Evolutionary conservation across 2,113 vertebrate genomes (phyloP), one percentile per base, ranked within the genome.

Genomic region (Chloropsis cyanopogon): DNA sequence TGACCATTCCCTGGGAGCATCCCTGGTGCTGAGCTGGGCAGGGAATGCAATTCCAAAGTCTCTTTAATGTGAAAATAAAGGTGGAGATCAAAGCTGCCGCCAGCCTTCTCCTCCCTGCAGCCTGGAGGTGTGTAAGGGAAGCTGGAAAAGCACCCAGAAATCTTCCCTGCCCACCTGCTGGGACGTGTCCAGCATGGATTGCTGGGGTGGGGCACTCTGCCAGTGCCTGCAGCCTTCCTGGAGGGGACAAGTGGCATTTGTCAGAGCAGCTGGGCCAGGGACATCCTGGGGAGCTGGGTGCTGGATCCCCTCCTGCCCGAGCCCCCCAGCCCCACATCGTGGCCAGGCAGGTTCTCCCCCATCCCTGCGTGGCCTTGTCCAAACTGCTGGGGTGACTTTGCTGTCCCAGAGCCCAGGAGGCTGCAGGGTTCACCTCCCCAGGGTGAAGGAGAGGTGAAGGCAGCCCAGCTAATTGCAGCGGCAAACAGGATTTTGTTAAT

Each of bases 401-500:
- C 20, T 82, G 66, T 56, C 68, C n/a, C 2, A 2, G 22, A n/a
- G 4, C 47, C 56, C 24, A 0, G 1, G 60, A 69, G 75, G n/a
- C 3, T 1, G 0, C 49, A 41, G 28, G 41, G 19, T 4, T 82
- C 71, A 7, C 4, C 29, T 76, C 53, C 78, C 63, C 31, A 1
- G 8, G 77, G 54, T 35, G 39, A 73, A 75, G 94, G 70, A 54
- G 92, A 87, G 88, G 91, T 90, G 92, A 87, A 87, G 81, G 70
- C 82, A 90, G 65, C 86, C 47, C 79, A 49, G 75, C 60, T 90
- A 23, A 70, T 73, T 65, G 82, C 2, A 0, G 14, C 46, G 76
- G n/a, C 79, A 9, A 52, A 71, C 71, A 63, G 82, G 64, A n/a
- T 75, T 92, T 93, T 93, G 60, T 93, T 94, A 94, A 93, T 95